Evolutionary conservation across 2,888 invertebrate genomes (phyloP), one percentile per base, ranked within the genome.

Genomic region (Drosophila emarginata): DNA sequence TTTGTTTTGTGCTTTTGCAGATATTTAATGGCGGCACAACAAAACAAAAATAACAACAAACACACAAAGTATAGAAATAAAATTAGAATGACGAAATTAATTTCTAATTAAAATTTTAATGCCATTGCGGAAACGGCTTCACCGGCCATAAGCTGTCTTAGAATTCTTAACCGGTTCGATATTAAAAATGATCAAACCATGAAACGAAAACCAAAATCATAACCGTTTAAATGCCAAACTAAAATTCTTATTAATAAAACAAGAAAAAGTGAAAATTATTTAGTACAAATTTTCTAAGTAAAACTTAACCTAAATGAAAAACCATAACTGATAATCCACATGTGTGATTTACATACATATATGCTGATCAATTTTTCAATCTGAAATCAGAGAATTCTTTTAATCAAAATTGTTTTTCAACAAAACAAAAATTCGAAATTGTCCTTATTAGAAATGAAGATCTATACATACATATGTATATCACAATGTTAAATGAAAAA

Each of bases 21-120:
- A 73, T 69, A 68, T 65, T 70, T 74, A 80, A 80, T 78, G 79
- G 74, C 77, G 85, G 68, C 53, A 54, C 56, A 50, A 32, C 14
- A 32, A 36, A 28, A 50, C 52, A 15, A 56, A 28, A 21, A 14
- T n/a, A 51, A 58, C 57, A 59, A 58, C 57, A 59, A 26, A 56
- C n/a, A 28, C 12, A 57, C 18, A 36, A 26, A 15, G 0, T 39
- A 39, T 15, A 0, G 2, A 18, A 39, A 40, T 26, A 28, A 28
- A 53, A 53, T 53, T 45, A 45, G 45, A 45, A 45, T 45, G 45
- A 45, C 45, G 11, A 45, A 45, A 21, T 21, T 45, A 3, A 9
- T 45, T 21, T 45, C 11, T 18, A 21, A 21, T 45, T 12, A 45
- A 45, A 18, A 45, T 45, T 45, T 18, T 45, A 18, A 45, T 14